These are phyloP conservation scores for Drosophila seguyi DNA, from an alignment of 1,140 invertebrate species.

Conservation along the genomic window DNA sequence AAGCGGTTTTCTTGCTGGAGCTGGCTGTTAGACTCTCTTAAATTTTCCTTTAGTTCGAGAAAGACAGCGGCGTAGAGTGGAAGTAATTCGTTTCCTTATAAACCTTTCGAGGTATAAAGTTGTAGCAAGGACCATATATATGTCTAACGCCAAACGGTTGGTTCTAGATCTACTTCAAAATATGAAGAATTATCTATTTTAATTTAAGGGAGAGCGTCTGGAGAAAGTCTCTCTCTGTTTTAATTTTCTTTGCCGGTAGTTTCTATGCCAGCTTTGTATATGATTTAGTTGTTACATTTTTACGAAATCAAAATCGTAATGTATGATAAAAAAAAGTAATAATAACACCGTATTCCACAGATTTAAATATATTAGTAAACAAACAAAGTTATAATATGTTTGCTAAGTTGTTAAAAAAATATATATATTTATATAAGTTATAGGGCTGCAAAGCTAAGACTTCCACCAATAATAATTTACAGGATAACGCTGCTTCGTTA, in stretches of 20 bases:
- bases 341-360: too few relatives aligned
- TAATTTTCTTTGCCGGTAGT: background rate
- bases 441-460: background rate
- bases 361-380: background rate
- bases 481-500: background rate
- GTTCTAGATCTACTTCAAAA: background rate
- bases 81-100: background rate
- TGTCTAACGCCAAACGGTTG: background rate
- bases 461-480: background rate
- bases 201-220: background rate
- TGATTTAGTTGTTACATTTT: background rate
- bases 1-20: too few relatives aligned
- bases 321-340: too few relatives aligned
- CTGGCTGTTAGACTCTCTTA: too few relatives aligned
- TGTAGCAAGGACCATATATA: background rate
- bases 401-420: too few relatives aligned
- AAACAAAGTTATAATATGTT: background rate
- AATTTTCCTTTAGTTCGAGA: too few relatives aligned
- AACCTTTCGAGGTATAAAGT: background rate
- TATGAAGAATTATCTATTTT: background rate
- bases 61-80: too few relatives aligned
- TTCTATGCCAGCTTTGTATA: background rate
- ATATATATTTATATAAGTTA: background rate
- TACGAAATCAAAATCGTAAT: background rate
- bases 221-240: too few relatives aligned